Base-by-base conservation (phyloP, 23 tunicate genomes). In the Ascidia mentula region DNA sequence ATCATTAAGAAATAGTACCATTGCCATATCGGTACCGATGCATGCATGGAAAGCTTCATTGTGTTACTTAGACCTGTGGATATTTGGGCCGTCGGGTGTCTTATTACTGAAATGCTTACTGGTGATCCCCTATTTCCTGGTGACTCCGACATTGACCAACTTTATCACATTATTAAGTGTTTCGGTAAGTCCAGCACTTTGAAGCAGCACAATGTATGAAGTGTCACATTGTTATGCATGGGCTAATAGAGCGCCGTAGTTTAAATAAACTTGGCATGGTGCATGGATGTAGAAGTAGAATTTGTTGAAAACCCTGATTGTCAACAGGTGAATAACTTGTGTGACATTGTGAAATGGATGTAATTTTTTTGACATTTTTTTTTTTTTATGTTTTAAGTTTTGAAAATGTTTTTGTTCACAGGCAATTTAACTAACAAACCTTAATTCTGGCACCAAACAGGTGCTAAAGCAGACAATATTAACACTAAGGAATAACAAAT, bases 71-170 rank as follows among this genome's bases (percentile, higher is more conserved):
- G 95, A 71, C 81, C 96, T 20, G 96, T 95, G 72, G 99, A 95
- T 70, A 72, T 95, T 17, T 95, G 99, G 99, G 99, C 99, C 0
- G 93, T 95, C 18, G 99, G 99, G 31, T 95, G 99, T 69, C 77
- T 95, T 30, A 80, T 95, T 45, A 82, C 90, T 22, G 99, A 95
- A 77, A 95, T 95, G 99, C 73, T 95, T 69, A 86, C 92, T 45
- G 99, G 96, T 0, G 96, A 90, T 39, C 96, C 99, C 0, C 40
- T 95, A 71, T 95, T 95, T 79, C 99, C 99, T 69, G 99, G 99
- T 31, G 99, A 95, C 40, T 95, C 99, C 6, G 99, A 95, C 53
- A 90, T 95, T 69, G 99, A 95, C 76, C 99, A 95, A 75, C 87
- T 95, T 26, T 86, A 90, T 74, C 99, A 89, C 36, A 86, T 95